Conservation (phyloP, 2,797 vertebrate genomes). For the Mallotus villosus region DNA sequence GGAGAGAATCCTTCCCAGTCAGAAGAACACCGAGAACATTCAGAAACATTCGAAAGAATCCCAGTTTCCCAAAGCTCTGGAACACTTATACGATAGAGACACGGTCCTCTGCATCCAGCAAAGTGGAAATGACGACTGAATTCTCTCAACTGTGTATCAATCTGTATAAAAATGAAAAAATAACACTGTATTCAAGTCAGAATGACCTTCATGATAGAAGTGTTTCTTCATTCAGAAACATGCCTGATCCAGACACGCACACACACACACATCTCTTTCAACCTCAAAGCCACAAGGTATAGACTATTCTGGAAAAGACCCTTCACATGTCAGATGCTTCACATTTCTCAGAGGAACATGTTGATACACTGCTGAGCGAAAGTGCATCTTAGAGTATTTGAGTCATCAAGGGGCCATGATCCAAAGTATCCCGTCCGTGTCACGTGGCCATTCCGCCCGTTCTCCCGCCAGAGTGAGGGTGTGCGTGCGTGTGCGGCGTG, state of each 20-base stretch:
- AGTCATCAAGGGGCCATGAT: neutral
- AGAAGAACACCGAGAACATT: too few species aligned
- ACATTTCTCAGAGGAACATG: neutral
- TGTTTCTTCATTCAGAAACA: neutral
- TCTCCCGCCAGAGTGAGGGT: neutral
- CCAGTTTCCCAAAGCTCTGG: too few species aligned
- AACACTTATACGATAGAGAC: too few species aligned
- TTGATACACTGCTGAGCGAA: neutral
- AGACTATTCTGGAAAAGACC: neutral
- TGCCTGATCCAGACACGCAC: neutral
- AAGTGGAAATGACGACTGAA: too few species aligned
- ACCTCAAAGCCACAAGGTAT: neutral
- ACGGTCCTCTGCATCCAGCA: too few species aligned
- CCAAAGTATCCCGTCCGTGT: neutral
- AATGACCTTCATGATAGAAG: slow-evolving; percentile 1
- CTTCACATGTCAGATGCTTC: neutral
- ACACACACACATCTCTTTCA: neutral
- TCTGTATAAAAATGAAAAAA: slow-evolving; percentile 17
- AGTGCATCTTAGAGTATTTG: neutral
- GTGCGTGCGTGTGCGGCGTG: neutral
- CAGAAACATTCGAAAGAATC: too few species aligned
- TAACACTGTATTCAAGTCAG: slow-evolving; percentile 6
- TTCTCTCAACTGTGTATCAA: neutral
- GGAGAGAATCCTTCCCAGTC: too few species aligned
- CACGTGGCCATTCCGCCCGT: neutral